Evolutionary conservation across 2,888 invertebrate genomes (phyloP).

Genomic region (Onthophagus sagittarius): DNA sequence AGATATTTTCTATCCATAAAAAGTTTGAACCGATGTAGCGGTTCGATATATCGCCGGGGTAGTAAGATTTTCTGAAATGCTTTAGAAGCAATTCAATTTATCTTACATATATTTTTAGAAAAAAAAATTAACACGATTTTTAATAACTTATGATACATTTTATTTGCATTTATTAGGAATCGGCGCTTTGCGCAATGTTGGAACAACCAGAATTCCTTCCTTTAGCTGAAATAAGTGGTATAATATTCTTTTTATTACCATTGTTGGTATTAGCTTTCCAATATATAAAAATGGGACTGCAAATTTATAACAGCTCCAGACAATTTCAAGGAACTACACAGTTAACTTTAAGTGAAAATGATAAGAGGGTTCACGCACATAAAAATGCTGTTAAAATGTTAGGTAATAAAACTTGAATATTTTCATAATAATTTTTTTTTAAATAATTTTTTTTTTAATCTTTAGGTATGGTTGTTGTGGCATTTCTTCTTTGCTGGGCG

Average conservation of each 20-base stretch:
- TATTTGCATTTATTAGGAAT: slow-evolving; percentile 55
- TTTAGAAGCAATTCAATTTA: not conserved
- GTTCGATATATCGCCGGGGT: not conserved
- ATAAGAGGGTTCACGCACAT: slow-evolving; percentile 65
- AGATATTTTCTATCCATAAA: not conserved
- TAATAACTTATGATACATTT: not conserved
- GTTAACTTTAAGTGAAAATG: slow-evolving; percentile 63
- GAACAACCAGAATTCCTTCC: slow-evolving; percentile 60
- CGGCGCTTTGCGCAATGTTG: slow-evolving; percentile 77
- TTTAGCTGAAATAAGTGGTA: slow-evolving; percentile 74
- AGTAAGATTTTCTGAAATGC: not conserved
- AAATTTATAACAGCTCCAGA: slow-evolving; percentile 56
- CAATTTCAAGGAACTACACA: slow-evolving; percentile 52
- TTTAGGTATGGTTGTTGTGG: slow-evolving; percentile 86
- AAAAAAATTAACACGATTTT: not conserved
- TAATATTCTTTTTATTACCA: slow-evolving; percentile 76
- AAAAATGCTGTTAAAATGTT: slow-evolving; percentile 77
- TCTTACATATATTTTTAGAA: not conserved
- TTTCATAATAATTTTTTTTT: not conserved
- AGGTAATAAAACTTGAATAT: slow-evolving; percentile 51
- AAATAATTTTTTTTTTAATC: not conserved
- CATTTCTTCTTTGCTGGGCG: slow-evolving; percentile 94
- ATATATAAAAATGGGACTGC: slow-evolving; percentile 74
- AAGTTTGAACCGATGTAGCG: not conserved
- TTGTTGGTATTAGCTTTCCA: slow-evolving; percentile 70